Percentiles rank a stretch among this genome's conserved stretches.
phyloP scores from a whole-genome alignment of 1,140 invertebrate species.

The Wiebesia pumilae region DNA sequence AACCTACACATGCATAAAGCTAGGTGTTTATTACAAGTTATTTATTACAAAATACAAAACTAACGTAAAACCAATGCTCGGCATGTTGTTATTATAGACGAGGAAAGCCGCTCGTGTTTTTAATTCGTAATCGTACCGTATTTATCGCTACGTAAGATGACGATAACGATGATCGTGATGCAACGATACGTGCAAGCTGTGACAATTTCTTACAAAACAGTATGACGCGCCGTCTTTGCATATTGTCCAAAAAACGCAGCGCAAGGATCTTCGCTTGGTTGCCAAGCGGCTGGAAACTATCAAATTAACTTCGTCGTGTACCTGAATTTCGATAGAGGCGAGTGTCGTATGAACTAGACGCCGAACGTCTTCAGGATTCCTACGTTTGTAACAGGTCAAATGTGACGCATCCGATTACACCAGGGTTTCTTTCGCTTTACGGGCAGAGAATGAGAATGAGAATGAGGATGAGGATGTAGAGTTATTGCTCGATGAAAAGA shows the following conservation, averaged over 20 bases:
- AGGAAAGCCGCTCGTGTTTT: not conserved
- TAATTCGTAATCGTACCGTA: not conserved
- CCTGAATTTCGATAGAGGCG: slow-evolving; percentile 14
- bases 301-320: not conserved
- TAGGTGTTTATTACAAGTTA: not conserved
- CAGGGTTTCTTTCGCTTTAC: slow-evolving; percentile 11
- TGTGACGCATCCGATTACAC: slow-evolving; percentile 17
- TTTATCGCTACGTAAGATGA: not conserved
- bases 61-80: not conserved
- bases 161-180: too few relatives aligned
- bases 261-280: slow-evolving; percentile 57
- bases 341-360: not conserved
- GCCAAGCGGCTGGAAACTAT: slow-evolving; percentile 49
- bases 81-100: not conserved
- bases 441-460: slow-evolving; percentile 15
- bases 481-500: slow-evolving; percentile 20
- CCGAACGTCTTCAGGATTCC: not conserved
- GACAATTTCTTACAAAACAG: not conserved
- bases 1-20: not conserved
- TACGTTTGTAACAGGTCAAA: slow-evolving; percentile 9
- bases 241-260: slow-evolving; percentile 29
- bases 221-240: not conserved
- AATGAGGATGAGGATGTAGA: slow-evolving; percentile 5
- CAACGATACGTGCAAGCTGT: not conserved
- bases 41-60: slow-evolving; percentile 30